A percentile compares a stretch with the other conserved stretches of the same genome.
These are phyloP conservation scores for Falcunculus frontatus DNA, from an alignment of 2,113 vertebrate species.

Conservation along the genomic window DNA sequence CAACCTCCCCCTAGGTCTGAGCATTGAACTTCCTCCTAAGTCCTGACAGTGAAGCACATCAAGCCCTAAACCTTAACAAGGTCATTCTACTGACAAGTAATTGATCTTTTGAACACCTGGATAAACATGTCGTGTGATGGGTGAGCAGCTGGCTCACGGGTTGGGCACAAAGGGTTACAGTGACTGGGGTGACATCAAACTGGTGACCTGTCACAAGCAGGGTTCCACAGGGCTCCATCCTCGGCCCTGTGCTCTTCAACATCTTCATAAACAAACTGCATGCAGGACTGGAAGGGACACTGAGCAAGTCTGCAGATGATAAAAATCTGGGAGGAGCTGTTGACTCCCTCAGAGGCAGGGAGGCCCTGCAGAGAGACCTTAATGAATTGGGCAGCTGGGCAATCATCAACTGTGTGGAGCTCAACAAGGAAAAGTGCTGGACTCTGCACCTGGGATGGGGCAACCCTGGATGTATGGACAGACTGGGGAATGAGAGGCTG, in stretches of 20 bases:
- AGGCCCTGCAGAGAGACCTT: background rate
- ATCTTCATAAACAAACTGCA: background rate
- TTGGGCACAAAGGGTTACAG: background rate
- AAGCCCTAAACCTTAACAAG: background rate
- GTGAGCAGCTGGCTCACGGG: background rate
- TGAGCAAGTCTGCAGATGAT: background rate
- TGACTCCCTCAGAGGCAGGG: background rate
- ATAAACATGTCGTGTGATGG: background rate
- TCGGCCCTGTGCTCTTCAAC: background rate
- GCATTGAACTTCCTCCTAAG: background rate
- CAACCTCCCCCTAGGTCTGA: background rate
- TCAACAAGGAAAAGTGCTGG: background rate
- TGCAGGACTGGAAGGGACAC: background rate
- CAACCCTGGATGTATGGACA: background rate
- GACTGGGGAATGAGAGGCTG: background rate
- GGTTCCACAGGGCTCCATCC: background rate
- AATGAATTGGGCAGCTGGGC: background rate
- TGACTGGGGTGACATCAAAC: background rate
- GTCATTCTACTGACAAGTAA: background rate
- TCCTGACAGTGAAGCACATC: background rate
- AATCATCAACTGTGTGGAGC: rapidly evolving
- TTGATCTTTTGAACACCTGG: background rate
- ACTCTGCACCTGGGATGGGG: too few species aligned
- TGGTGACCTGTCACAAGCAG: background rate
- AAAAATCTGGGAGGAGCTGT: background rate